Conservation (phyloP, 2,113 vertebrate species). For the Acanthisitta chloris region DNA sequence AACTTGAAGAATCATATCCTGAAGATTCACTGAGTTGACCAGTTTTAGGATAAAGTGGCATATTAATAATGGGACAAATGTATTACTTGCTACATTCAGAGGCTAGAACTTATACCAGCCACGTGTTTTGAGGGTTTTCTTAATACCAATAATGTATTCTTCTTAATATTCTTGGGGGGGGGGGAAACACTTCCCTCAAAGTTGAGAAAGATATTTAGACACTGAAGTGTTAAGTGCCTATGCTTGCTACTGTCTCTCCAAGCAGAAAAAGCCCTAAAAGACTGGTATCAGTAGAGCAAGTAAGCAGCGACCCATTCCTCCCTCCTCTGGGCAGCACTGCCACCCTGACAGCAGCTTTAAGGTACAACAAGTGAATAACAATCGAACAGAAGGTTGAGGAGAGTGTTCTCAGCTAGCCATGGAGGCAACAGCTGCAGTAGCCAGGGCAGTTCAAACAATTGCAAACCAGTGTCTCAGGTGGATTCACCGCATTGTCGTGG, state of each 20-base stretch:
- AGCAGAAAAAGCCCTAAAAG: not conserved
- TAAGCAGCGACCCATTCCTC: not conserved
- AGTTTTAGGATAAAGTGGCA: not conserved
- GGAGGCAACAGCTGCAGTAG: not conserved
- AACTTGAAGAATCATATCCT: not conserved
- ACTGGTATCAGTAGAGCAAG: not conserved
- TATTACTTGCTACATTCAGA: not conserved
- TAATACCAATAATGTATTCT: not conserved
- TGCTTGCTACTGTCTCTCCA: not conserved
- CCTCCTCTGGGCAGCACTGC: not conserved
- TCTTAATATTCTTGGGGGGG: not conserved
- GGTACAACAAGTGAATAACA: not conserved
- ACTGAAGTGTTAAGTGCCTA: not conserved
- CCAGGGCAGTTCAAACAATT: not conserved
- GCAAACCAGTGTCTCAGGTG: not conserved
- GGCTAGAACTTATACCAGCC: not conserved
- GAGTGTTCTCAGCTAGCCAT: not conserved
- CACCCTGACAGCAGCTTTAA: not conserved
- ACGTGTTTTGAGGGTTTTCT: not conserved
- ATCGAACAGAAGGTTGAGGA: not conserved
- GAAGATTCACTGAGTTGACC: not conserved
- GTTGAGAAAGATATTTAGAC: not conserved
- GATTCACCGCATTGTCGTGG: rapidly evolving
- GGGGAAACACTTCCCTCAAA: not conserved
- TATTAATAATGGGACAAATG: not conserved